Conservation (phyloP, 2,888 invertebrate species). For the Nephrocerus scutellatus region DNA sequence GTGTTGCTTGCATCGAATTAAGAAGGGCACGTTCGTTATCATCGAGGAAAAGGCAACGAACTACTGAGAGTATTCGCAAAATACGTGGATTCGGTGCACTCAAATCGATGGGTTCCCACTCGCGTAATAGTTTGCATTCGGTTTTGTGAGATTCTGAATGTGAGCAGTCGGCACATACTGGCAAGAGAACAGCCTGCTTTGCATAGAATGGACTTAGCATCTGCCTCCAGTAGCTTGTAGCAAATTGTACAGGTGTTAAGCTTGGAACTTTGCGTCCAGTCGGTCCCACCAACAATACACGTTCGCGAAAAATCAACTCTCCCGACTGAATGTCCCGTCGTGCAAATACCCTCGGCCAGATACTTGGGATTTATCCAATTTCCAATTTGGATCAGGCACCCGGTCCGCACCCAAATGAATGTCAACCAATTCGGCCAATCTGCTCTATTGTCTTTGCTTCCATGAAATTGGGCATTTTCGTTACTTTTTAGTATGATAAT, state of each 20-base stretch:
- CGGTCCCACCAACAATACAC: constrained; percentile 64
- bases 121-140: constrained; percentile 59
- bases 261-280: constrained; percentile 52
- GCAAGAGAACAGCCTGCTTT: constrained; percentile 59
- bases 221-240: constrained; percentile 47
- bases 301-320: constrained; percentile 65
- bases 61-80: constrained; percentile 38
- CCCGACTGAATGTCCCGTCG: constrained; percentile 57
- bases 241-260: constrained; percentile 59
- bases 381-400: constrained; percentile 49
- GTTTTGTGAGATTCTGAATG: constrained; percentile 51
- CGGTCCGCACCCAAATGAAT: constrained; percentile 33
- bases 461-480: too few species aligned
- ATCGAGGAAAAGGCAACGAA: constrained; percentile 40
- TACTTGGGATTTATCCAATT: constrained; percentile 54
- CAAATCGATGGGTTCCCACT: constrained; percentile 51
- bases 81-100: constrained; percentile 31
- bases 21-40: constrained; percentile 36
- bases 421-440: constrained; percentile 33
- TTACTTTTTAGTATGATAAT: too few species aligned
- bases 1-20: constrained; percentile 43
- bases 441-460: too few species aligned
- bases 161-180: constrained; percentile 61
- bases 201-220: constrained; percentile 48
- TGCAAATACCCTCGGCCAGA: constrained; percentile 69